phyloP scores from a whole-genome alignment of 2,888 invertebrate species.

The Alcis repandata region DNA sequence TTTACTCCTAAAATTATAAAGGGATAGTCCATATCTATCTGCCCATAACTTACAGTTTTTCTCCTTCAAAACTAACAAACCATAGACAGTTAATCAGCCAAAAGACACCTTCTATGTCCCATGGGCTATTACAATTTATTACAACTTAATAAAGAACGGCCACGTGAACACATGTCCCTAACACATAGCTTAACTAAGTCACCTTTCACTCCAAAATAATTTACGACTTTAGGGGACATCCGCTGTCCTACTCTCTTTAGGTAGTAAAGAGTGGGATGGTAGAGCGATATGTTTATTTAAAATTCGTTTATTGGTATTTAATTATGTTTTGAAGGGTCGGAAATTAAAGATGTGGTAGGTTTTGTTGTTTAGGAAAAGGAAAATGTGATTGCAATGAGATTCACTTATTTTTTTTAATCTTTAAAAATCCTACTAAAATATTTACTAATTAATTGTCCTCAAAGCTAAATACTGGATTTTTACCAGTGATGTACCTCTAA shows the following conservation, averaged over 20 bases:
- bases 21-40: background rate
- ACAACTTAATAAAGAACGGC: slow-evolving; percentile 81
- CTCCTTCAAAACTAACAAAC: slow-evolving; percentile 9
- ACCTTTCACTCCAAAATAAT: slow-evolving; percentile 72
- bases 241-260: slow-evolving; percentile 47
- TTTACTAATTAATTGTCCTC: no score
- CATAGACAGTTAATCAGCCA: slow-evolving; percentile 35
- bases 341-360: slow-evolving; percentile 53
- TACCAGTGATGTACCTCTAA: no score
- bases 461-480: no score
- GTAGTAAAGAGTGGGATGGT: slow-evolving; percentile 55
- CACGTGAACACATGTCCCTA: slow-evolving; percentile 77
- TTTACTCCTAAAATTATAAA: background rate
- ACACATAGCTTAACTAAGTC: slow-evolving; percentile 70
- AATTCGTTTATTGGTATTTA: slow-evolving; percentile 81
- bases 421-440: no score
- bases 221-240: slow-evolving; percentile 66
- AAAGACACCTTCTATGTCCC: slow-evolving; percentile 67
- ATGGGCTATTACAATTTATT: slow-evolving; percentile 79
- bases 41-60: background rate
- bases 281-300: slow-evolving; percentile 68
- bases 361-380: slow-evolving; percentile 24
- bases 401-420: background rate
- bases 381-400: slow-evolving; percentile 2
- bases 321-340: slow-evolving; percentile 65